Percentiles rank a stretch among this genome's conserved stretches.
These are phyloP conservation scores for Gambusia holbrooki DNA, from an alignment of 2,113 vertebrate species.

Conservation along the genomic window DNA sequence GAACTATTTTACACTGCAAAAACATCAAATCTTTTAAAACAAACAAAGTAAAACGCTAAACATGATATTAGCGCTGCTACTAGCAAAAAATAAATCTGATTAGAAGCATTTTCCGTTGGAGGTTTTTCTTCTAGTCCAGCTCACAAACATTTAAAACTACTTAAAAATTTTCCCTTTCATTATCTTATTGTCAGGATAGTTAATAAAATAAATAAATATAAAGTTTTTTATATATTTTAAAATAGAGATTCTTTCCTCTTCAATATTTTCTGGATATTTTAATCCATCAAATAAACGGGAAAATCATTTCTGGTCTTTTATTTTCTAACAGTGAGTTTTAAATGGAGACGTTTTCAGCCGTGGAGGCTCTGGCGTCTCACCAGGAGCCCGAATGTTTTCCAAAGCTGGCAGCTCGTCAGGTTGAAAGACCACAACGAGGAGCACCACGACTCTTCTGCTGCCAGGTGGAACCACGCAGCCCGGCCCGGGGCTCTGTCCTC, in stretches of 20 bases:
- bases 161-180: too few relatives aligned
- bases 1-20: too few relatives aligned
- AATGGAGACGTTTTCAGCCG: neutral
- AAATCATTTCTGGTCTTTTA: neutral
- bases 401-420: neutral
- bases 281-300: neutral
- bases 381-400: neutral
- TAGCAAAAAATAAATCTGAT: too few relatives aligned
- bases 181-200: too few relatives aligned
- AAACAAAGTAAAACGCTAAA: too few relatives aligned
- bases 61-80: too few relatives aligned
- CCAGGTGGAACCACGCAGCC: constrained; percentile 4
- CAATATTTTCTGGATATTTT: neutral
- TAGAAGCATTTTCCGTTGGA: too few relatives aligned
- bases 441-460: constrained; percentile 11
- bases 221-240: neutral
- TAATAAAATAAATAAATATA: too few relatives aligned
- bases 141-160: too few relatives aligned
- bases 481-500: neutral
- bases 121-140: too few relatives aligned
- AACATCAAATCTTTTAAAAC: too few relatives aligned
- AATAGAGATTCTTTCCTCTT: neutral
- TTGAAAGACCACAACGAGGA: neutral
- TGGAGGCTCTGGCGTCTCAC: constrained; percentile 2
- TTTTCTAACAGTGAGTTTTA: neutral